Conservation (phyloP, 2,797 vertebrate genomes). For the Liparis tanakae region DNA sequence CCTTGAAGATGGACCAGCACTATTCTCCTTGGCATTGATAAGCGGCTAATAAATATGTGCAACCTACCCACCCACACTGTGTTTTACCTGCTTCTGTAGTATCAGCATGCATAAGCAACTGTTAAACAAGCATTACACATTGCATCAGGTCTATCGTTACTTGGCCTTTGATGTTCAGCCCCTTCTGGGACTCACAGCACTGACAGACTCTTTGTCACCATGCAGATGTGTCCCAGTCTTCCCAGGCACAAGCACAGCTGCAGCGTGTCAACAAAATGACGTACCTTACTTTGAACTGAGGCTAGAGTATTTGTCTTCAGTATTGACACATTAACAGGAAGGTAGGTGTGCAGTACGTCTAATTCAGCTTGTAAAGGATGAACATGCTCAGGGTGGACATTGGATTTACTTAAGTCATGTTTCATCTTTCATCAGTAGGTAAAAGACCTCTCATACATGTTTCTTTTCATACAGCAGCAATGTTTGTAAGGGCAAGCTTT, state of each 20-base stretch:
- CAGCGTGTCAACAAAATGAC: slow-evolving; percentile 70
- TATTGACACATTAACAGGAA: slow-evolving; percentile 56
- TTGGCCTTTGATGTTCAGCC: slow-evolving; percentile 42
- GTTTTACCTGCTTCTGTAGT: slow-evolving; percentile 1
- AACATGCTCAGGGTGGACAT: slow-evolving; percentile 20
- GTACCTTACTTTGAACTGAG: slow-evolving; percentile 59
- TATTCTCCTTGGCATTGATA: not conserved
- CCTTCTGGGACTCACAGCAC: slow-evolving; percentile 21
- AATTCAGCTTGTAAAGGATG: slow-evolving; percentile 26
- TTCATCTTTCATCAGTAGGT: no score
- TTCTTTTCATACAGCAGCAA: not conserved
- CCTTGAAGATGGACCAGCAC: not conserved
- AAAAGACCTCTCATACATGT: slow-evolving; percentile 3
- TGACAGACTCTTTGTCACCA: slow-evolving; percentile 48
- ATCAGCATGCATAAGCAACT: slow-evolving; percentile 7
- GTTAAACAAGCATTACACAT: slow-evolving; percentile 11
- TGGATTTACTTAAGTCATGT: not conserved
- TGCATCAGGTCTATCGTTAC: slow-evolving; percentile 28
- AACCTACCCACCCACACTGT: not conserved
- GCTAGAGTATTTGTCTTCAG: slow-evolving; percentile 54
- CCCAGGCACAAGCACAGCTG: slow-evolving; percentile 36
- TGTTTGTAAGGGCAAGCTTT: not conserved
- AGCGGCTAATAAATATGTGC: not conserved
- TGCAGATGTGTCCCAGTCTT: slow-evolving; percentile 33
- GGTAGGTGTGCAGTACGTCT: slow-evolving; percentile 38